A percentile compares a stretch with the other conserved stretches of the same genome.
Conservation (phyloP, 2,888 invertebrate genomes). For the Drosophila macrospina region DNA sequence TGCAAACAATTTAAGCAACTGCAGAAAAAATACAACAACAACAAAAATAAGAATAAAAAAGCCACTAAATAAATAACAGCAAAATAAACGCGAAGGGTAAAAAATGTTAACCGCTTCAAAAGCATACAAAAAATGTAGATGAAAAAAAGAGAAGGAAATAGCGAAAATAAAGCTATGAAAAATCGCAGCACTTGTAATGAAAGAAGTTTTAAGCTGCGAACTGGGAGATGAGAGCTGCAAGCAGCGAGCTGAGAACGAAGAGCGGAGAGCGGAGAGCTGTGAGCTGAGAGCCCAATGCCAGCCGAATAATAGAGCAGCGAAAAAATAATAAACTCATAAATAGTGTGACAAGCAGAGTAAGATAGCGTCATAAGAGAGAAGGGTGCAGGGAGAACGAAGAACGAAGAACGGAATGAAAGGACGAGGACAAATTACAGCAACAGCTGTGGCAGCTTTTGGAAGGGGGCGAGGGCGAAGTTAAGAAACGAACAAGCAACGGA, state of each 20-base stretch:
- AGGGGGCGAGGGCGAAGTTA: not conserved
- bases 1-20: conserved; percentile 75
- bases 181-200: conserved; percentile 78
- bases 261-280: conserved; percentile 18
- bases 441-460: conserved; percentile 51
- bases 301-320: conserved; percentile 64
- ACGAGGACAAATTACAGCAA: conserved; percentile 60
- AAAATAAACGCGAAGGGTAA: conserved; percentile 50
- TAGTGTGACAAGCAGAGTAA: conserved; percentile 70
- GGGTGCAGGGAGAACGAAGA: not conserved
- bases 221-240: conserved; percentile 18
- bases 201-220: conserved; percentile 74
- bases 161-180: conserved; percentile 60
- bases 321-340: conserved; percentile 80
- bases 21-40: conserved; percentile 23
- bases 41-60: conserved; percentile 43
- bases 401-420: conserved; percentile 20
- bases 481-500: conserved; percentile 25
- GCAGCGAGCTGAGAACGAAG: conserved; percentile 6
- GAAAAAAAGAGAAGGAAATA: conserved; percentile 18
- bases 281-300: conserved; percentile 18
- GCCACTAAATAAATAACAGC: conserved; percentile 65
- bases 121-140: conserved; percentile 12
- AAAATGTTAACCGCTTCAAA: conserved; percentile 50
- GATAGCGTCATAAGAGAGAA: conserved; percentile 13